These are phyloP conservation scores for Hypselothyrea guttata DNA, from an alignment of 2,888 invertebrate species.

Conservation along the genomic window DNA sequence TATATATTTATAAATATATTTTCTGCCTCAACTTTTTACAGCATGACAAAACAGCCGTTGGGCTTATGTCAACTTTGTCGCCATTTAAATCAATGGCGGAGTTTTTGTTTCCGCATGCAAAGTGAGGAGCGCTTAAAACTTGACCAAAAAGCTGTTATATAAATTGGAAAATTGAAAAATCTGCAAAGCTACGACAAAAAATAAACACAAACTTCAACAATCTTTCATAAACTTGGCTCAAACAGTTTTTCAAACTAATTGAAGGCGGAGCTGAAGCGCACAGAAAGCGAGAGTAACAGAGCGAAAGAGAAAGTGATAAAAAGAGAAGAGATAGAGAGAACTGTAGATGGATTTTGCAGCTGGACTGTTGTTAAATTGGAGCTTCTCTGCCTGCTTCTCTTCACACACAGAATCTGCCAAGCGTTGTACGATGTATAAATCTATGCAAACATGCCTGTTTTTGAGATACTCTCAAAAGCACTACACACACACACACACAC, in stretches of 20 bases:
- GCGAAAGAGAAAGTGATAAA: too few species aligned
- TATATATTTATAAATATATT: background rate
- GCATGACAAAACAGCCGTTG: conserved; percentile 10
- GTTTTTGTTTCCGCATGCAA: conserved; percentile 2
- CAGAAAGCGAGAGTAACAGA: too few species aligned
- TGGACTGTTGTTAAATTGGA: conserved; percentile 12
- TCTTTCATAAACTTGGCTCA: too few species aligned
- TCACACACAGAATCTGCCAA: background rate
- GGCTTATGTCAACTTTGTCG: conserved; percentile 19
- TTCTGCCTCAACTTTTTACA: conserved; percentile 20
- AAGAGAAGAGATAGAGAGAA: too few species aligned
- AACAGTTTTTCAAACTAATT: too few species aligned
- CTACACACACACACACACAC: background rate
- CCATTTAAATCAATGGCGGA: conserved; percentile 31
- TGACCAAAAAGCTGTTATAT: background rate
- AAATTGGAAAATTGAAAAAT: too few species aligned
- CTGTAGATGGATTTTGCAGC: background rate
- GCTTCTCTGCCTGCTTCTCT: too few species aligned
- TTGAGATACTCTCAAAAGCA: conserved; percentile 32
- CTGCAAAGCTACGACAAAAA: too few species aligned
- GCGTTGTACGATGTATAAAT: conserved; percentile 17
- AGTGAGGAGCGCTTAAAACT: too few species aligned
- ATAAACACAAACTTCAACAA: too few species aligned
- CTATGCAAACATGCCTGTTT: conserved; percentile 24
- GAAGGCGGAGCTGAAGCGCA: too few species aligned